Evolutionary conservation across 2,888 invertebrate species (phyloP), one percentile per base, ranked within the genome.

Genomic region (Epirrita christyi): DNA sequence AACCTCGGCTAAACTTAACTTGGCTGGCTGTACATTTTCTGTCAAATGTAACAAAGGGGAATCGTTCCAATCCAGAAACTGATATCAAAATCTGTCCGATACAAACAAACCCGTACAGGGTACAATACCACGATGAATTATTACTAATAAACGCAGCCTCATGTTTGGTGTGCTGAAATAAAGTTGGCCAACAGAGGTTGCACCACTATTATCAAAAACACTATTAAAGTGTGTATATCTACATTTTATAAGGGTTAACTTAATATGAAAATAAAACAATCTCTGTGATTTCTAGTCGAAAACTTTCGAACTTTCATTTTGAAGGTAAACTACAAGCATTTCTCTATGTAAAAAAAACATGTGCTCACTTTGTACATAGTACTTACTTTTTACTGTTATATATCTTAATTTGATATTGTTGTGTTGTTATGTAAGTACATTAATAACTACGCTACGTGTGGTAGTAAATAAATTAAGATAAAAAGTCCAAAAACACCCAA

Each of bases 281-380:
- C 71, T 83, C 85, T 86, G 86, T 86, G 86, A 87, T 86, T 86
- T 86, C 86, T 86, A 87, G 86, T 86, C 85, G 84, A 83, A 58
- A 75, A 76, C 77, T 80, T 62, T 75, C 71, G 67, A 76, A 81
- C 76, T 83, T 81, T 73, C 73, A 68, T 69, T 74, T 62, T 71
- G 64, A 76, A 76, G 77, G 71, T 78, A 71, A 78, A 75, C 74
- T 76, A 72, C 80, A 82, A 87, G 85, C 85, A 87, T 88, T 86
- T 87, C 76, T 83, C 68, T 76, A 71, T 81, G 70, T 83, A 72
- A 78, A 79, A 74, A 51, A 78, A 77, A 75, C 62, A 72, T 79
- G 76, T 84, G 83, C 85, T 86, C 83, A 83, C 67, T 77, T 70
- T 77, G 75, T 81, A 80, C 68, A 78, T 78, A 73, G 36, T 42